These are phyloP conservation scores for Sinonovacula constricta DNA, from an alignment of 1,140 invertebrate genomes.

Conservation along the genomic window DNA sequence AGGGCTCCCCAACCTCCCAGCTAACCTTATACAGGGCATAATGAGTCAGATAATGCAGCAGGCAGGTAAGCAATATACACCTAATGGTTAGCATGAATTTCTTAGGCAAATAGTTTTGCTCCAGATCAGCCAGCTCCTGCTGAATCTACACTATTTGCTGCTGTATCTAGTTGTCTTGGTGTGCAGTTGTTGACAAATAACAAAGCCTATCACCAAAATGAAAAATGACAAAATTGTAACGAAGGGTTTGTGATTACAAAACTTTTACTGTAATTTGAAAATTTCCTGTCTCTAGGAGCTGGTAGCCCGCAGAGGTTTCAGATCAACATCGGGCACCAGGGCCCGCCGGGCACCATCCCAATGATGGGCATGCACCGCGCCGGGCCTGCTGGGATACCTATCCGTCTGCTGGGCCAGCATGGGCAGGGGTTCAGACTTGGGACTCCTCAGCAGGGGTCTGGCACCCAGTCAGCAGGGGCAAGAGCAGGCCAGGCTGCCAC, in stretches of 20 bases:
- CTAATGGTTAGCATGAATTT: too few relatives aligned
- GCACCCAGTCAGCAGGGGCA: constrained; percentile 32
- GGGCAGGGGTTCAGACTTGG: background rate
- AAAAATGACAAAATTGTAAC: too few relatives aligned
- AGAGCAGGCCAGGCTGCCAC: constrained; percentile 16
- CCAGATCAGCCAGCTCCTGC: too few relatives aligned
- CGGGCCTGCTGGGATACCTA: background rate
- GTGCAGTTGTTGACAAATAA: too few relatives aligned
- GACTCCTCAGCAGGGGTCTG: constrained; percentile 15
- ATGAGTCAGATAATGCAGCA: constrained; percentile 22
- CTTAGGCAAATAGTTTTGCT: too few relatives aligned
- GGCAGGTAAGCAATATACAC: constrained; percentile 35
- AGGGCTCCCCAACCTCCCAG: background rate
- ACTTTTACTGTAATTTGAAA: too few relatives aligned
- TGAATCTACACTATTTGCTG: too few relatives aligned
- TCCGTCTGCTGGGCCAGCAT: constrained; percentile 5
- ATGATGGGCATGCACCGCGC: constrained; percentile 14
- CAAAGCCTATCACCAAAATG: too few relatives aligned
- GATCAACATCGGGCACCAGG: constrained; percentile 24
- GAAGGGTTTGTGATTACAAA: too few relatives aligned
- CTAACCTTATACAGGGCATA: constrained; percentile 36
- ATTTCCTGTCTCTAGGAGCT: too few relatives aligned
- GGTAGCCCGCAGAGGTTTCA: constrained; percentile 37
- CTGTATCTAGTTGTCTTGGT: too few relatives aligned
- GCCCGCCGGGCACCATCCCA: background rate